These are phyloP conservation scores for Netelia inedita DNA, from an alignment of 2,888 invertebrate species.

Conservation along the genomic window DNA sequence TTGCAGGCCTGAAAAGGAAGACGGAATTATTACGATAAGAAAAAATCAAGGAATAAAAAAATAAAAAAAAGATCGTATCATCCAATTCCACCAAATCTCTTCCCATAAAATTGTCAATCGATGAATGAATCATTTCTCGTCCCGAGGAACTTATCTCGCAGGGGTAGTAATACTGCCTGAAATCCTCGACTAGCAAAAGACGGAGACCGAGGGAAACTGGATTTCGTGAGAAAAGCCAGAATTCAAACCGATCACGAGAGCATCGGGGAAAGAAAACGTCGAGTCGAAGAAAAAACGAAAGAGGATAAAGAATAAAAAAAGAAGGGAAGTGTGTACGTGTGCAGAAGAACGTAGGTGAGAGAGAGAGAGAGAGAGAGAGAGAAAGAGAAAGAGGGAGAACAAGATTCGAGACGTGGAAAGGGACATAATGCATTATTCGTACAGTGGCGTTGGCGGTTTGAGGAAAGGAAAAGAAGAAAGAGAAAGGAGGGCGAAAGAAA, in stretches of 20 bases:
- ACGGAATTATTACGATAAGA: conserved; percentile 1
- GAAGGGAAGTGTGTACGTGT: conserved; percentile 46
- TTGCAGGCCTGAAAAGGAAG: conserved; percentile 93
- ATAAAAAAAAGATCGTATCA: neutral
- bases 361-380: conserved; percentile 59
- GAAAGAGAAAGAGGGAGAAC: conserved; percentile 52
- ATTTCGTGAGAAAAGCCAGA: conserved; percentile 49
- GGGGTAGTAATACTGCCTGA: conserved; percentile 11
- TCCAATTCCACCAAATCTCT: conserved; percentile 4
- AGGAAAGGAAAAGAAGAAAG: conserved; percentile 38
- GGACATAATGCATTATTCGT: conserved; percentile 83
- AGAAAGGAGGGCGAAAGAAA: conserved; percentile 56
- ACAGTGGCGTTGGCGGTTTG: conserved; percentile 78
- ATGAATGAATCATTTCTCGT: conserved; percentile 60
- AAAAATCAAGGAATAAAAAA: neutral
- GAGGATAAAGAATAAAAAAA: conserved; percentile 8
- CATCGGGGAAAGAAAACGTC: conserved; percentile 41
- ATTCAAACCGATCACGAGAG: conserved; percentile 53
- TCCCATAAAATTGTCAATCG: conserved; percentile 26
- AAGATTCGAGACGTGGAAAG: conserved; percentile 47
- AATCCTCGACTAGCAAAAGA: conserved; percentile 20
- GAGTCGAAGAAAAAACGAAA: conserved; percentile 5
- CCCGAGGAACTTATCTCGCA: conserved; percentile 5
- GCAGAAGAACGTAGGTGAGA: conserved; percentile 58
- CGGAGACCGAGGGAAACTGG: conserved; percentile 23